Evolutionary conservation across 2,888 invertebrate genomes (phyloP), one percentile per base, ranked within the genome.

Genomic region (Neuroscelio doddi): DNA sequence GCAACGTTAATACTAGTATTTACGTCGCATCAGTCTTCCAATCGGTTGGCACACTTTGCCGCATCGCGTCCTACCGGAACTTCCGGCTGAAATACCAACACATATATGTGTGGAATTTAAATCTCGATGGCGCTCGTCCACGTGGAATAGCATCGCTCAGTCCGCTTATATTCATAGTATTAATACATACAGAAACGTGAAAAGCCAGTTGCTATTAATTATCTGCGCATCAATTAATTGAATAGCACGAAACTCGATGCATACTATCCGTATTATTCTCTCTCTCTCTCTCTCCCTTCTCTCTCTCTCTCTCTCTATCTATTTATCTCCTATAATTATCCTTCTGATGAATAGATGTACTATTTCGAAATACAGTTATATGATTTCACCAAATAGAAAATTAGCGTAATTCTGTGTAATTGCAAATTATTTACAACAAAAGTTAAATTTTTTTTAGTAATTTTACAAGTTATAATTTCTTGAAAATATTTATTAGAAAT

Each of bases 161-260:
- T 50, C 17, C 47, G 15, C 26, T 16, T 38, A 47, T 34, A 41
- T 36, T 24, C 45, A 59, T 30, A n/a, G 53, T 32, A 42, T n/a
- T n/a, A n/a, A n/a, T n/a, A n/a, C n/a, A n/a, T n/a, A n/a, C n/a
- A 29, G 26, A 58, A n/a, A n/a, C n/a, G n/a, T n/a, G 51, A 57
- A 63, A 57, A 57, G 51, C 57, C 63, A 49, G 49, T 50, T 21
- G 38, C 45, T 44, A 44, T 65, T 65, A 59, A 64, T 64, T 65
- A 64, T 38, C 34, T 52, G 53, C 38, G 50, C 58, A 41, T 61
- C 61, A 61, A 65, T 65, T 65, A 56, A 55, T 55, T 4, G 32
- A 36, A 42, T 39, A 12, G 15, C 30, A 50, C 30, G 30, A 8
- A 46, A 15, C 29, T 15, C 12, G 2, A n/a, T n/a, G 17, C 27